phyloP scores from a whole-genome alignment of 2,888 invertebrate genomes.

The Sesia apiformis region DNA sequence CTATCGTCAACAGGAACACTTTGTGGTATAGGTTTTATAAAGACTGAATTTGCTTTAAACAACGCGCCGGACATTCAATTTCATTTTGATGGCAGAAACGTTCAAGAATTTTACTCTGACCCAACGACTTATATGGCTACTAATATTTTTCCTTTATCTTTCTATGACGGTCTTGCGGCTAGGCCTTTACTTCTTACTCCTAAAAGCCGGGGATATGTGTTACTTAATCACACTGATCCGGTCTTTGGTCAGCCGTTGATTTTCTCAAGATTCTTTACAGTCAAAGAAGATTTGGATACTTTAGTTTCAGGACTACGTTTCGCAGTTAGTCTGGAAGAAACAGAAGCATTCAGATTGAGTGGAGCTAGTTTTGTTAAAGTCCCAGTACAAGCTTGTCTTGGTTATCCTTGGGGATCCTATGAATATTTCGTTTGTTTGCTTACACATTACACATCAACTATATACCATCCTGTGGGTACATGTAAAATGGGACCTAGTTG shows the following conservation, averaged over 20 bases:
- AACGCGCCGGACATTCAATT: constrained; percentile 79
- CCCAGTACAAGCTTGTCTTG: constrained; percentile 75
- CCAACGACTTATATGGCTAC: constrained; percentile 65
- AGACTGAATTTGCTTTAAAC: constrained; percentile 60
- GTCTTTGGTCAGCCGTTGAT: constrained; percentile 81
- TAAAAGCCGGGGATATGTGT: constrained; percentile 76
- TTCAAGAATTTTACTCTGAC: constrained; percentile 73
- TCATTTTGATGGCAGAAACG: constrained; percentile 75
- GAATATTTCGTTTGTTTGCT: constrained; percentile 80
- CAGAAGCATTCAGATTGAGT: constrained; percentile 71
- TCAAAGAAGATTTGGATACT: constrained; percentile 76
- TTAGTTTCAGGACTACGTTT: constrained; percentile 77
- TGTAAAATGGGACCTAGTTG: constrained; percentile 81
- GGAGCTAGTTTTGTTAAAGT: constrained; percentile 72
- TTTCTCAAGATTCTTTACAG: constrained; percentile 79
- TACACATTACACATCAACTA: constrained; percentile 79
- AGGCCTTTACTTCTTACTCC: constrained; percentile 78
- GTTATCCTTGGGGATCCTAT: constrained; percentile 74
- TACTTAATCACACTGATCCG: constrained; percentile 81
- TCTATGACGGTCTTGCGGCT: constrained; percentile 76
- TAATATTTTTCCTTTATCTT: constrained; percentile 71
- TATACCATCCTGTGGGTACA: constrained; percentile 81
- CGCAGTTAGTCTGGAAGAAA: constrained; percentile 73
- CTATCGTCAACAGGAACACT: constrained; percentile 71
- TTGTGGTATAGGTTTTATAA: constrained; percentile 75